Percentiles rank a stretch among this genome's conserved stretches.
These are phyloP conservation scores for Muntiacus muntjak DNA, from an alignment of 2,113 vertebrate genomes.

Conservation along the genomic window DNA sequence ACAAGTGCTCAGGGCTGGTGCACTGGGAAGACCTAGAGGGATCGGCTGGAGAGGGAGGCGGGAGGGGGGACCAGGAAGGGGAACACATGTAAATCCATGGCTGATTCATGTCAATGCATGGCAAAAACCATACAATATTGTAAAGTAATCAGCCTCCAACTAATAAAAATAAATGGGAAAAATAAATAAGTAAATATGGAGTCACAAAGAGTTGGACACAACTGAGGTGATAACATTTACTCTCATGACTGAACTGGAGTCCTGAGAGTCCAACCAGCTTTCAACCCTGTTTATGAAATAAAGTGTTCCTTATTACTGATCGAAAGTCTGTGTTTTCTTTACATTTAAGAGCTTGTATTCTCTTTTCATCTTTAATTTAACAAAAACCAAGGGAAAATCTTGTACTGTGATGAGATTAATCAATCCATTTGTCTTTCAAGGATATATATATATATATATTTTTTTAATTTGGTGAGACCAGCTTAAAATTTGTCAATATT, in stretches of 20 bases:
- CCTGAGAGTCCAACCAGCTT: background rate
- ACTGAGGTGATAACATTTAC: background rate
- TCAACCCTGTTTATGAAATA: background rate
- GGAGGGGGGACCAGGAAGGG: too few species aligned
- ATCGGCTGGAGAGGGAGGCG: too few species aligned
- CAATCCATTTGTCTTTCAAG: background rate
- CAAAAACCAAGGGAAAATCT: background rate
- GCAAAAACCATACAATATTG: too few species aligned
- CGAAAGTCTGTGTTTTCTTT: background rate
- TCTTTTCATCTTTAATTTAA: background rate
- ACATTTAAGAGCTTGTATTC: background rate
- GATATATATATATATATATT: background rate
- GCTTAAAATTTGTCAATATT: background rate
- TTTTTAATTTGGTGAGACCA: background rate
- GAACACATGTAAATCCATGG: too few species aligned
- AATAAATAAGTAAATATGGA: background rate
- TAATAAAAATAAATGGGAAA: too few species aligned
- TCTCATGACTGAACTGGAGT: background rate
- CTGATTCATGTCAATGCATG: too few species aligned
- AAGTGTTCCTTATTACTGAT: background rate
- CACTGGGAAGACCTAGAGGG: too few species aligned
- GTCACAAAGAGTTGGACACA: background rate
- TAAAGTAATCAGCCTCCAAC: too few species aligned
- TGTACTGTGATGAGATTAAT: background rate
- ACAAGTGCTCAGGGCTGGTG: too few species aligned